Conservation (phyloP, 2,113 vertebrate species). For the Irena cyanogastra region DNA sequence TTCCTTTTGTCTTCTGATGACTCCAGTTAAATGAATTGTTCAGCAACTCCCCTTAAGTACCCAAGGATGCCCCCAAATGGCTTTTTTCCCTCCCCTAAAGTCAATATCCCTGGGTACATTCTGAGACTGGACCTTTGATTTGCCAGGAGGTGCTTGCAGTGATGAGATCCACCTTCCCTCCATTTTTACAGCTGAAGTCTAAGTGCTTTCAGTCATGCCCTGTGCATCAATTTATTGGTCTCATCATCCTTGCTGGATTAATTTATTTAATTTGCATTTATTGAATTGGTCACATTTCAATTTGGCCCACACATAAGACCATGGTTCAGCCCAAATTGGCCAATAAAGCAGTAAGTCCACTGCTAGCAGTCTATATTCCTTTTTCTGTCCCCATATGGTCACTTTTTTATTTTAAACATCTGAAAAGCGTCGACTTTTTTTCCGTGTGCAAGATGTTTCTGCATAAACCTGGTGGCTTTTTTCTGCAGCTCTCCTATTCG, state of each 20-base stretch:
- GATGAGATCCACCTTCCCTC: not conserved
- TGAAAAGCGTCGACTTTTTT: not conserved
- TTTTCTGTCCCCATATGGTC: not conserved
- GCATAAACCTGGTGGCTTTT: not conserved
- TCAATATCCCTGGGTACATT: not conserved
- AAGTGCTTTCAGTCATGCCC: not conserved
- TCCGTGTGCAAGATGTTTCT: not conserved
- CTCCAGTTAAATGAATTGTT: not conserved
- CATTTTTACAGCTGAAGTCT: fast-evolving
- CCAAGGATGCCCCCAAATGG: not conserved
- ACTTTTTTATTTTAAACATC: not conserved
- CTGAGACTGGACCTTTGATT: not conserved
- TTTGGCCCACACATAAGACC: not conserved
- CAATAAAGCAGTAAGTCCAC: not conserved
- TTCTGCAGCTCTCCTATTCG: not conserved
- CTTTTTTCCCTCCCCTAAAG: not conserved
- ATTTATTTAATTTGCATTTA: not conserved
- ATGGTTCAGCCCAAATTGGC: not conserved
- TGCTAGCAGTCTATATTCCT: not conserved
- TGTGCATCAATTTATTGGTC: not conserved
- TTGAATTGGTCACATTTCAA: not conserved
- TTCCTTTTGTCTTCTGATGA: not conserved
- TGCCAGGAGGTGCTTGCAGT: not conserved
- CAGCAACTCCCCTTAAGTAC: not conserved
- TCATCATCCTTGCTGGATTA: not conserved